Base-by-base conservation (phyloP, 2,797 vertebrate genomes). In the Serranus cabrilla region DNA sequence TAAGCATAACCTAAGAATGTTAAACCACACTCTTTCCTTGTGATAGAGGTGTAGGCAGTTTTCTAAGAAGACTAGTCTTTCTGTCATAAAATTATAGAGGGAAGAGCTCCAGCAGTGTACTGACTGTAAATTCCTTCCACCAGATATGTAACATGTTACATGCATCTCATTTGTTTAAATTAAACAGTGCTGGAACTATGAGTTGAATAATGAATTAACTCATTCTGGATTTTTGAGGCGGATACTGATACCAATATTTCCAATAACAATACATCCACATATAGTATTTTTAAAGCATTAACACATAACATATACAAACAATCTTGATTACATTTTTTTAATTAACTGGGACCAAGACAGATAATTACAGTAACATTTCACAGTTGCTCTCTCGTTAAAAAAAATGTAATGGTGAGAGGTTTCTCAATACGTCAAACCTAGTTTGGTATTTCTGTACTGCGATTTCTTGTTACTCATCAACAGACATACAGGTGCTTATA, bases 301-400 rank as follows among this genome's bases (percentile, higher is more conserved):
- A n/a, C n/a, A n/a, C n/a, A n/a, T n/a, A n/a, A 6, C 27, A 27
- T 3, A 27, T 27, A 27, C 6, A 27, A 27, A 40, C 10, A 34
- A 46, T n/a, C 45, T 37, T 37, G 25, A 47, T 10, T 14, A 7
- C 5, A 7, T 7, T 40, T 6, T 23, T 31, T 61, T 23, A 18
- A 64, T 52, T 37, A 65, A 25, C 37, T 21, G 11, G 52, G 7
- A 54, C 11, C 11, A 42, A 52, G 34, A 42, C n/a, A 10, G 4
- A 20, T 43, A 5, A 23, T 21, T 10, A 5, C 2, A 1, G 0
- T 8, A 2, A 17, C 25, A 45, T 34, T 42, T 45, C 20, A 55
- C 8, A 66, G 40, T 68, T 57, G 43, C 25, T 68, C 42, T 45
- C 25, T 56, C 25, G n/a, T 59, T 42, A 27, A 34, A 39, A 20